Percentiles rank a stretch among this genome's conserved stretches.
These are phyloP conservation scores for Sebastes glaucus DNA, from an alignment of 2,797 vertebrate genomes.

Conservation along the genomic window DNA sequence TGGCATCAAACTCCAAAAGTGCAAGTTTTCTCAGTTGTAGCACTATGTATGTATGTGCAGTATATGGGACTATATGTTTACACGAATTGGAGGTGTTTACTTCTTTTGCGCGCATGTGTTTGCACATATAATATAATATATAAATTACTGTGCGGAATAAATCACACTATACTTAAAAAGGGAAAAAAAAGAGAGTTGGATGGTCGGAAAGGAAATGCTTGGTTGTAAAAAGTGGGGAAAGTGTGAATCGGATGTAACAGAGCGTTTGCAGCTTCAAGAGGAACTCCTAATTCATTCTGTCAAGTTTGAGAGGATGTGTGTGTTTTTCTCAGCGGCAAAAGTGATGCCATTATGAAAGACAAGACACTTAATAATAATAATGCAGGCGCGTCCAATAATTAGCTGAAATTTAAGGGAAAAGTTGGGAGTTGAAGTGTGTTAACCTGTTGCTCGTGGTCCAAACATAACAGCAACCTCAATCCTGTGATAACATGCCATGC, in stretches of 20 bases:
- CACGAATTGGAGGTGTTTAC: constrained; percentile 12
- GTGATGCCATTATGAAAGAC: constrained; percentile 15
- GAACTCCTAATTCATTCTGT: constrained; percentile 58
- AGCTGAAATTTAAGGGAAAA: not conserved
- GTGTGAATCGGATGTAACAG: constrained; percentile 70
- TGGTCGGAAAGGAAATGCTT: constrained; percentile 69
- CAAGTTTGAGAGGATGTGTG: constrained; percentile 41
- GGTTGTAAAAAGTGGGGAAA: constrained; percentile 64
- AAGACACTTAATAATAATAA: not conserved
- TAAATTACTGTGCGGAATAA: constrained; percentile 57
- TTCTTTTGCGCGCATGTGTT: not conserved
- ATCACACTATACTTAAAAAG: constrained; percentile 37
- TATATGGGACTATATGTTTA: constrained; percentile 14
- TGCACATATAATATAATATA: not conserved
- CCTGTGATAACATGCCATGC: constrained; percentile 37
- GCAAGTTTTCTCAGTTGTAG: constrained; percentile 54
- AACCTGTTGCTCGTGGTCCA: constrained; percentile 67
- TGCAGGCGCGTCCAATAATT: not conserved
- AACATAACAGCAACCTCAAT: constrained; percentile 28
- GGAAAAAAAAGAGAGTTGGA: constrained; percentile 34
- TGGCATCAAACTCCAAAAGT: constrained; percentile 77
- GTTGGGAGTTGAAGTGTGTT: constrained; percentile 19
- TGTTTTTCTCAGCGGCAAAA: constrained; percentile 5
- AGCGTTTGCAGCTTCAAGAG: constrained; percentile 51
- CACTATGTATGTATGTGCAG: not conserved